These are phyloP conservation scores for Pachycephala philippinensis DNA, from an alignment of 2,113 vertebrate genomes.

Conservation along the genomic window DNA sequence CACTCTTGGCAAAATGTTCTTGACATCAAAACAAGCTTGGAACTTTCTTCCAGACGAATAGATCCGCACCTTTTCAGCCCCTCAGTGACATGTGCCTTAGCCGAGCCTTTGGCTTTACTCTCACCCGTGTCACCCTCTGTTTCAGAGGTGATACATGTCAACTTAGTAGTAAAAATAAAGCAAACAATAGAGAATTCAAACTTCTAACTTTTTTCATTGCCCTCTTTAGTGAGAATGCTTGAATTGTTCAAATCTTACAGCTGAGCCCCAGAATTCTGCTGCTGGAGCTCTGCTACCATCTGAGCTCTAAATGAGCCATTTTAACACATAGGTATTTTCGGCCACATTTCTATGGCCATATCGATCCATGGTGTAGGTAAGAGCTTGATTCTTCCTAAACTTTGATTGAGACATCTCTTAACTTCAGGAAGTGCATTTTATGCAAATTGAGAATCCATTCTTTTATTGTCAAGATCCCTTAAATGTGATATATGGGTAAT, in stretches of 20 bases:
- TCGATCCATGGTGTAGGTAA: not conserved
- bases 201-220: not conserved
- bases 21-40: conserved; percentile 2
- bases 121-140: not conserved
- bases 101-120: not conserved
- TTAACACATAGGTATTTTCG: not conserved
- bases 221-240: not conserved
- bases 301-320: not conserved
- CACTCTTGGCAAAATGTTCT: not conserved
- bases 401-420: not conserved
- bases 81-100: not conserved
- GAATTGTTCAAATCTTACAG: not conserved
- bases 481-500: not conserved
- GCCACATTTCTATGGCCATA: not conserved
- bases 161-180: conserved; percentile 11
- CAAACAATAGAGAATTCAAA: not conserved
- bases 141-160: conserved; percentile 20
- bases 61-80: not conserved
- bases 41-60: conserved; percentile 21
- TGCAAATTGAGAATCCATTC: not conserved
- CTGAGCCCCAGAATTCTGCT: not conserved
- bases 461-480: not conserved
- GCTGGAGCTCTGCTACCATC: not conserved
- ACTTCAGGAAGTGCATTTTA: not conserved
- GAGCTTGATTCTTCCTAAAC: not conserved